These are phyloP conservation scores for Ectemnius lituratus DNA, from an alignment of 2,888 invertebrate species.

Conservation along the genomic window DNA sequence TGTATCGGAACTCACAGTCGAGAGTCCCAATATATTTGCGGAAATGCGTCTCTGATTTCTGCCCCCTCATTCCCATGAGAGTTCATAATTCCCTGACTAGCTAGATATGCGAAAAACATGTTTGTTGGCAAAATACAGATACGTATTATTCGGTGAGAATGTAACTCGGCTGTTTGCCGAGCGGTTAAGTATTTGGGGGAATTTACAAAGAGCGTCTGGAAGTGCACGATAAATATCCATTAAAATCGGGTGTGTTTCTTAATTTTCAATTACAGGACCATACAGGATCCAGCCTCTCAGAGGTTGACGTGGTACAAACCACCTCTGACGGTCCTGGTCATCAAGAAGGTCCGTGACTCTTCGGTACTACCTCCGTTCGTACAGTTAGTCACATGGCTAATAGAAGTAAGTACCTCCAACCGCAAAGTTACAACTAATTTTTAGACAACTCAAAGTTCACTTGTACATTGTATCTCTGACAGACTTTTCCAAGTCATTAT, in stretches of 20 bases:
- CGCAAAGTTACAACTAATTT: not conserved
- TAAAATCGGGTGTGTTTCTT: not conserved
- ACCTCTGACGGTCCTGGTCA: slow-evolving; percentile 96
- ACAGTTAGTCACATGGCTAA: slow-evolving; percentile 95
- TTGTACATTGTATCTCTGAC: not conserved
- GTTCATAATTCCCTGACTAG: too few relatives aligned
- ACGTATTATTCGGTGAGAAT: too few relatives aligned
- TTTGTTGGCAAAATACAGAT: too few relatives aligned
- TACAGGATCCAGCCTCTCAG: slow-evolving; percentile 98
- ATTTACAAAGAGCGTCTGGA: too few relatives aligned
- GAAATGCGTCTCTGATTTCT: too few relatives aligned
- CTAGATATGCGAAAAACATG: too few relatives aligned
- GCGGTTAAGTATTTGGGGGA: too few relatives aligned
- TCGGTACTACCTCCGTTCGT: slow-evolving; percentile 94
- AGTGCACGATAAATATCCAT: too few relatives aligned
- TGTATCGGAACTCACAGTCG: too few relatives aligned
- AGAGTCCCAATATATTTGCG: too few relatives aligned
- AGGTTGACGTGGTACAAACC: slow-evolving; percentile 98
- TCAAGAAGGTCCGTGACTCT: slow-evolving; percentile 96
- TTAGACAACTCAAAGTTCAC: not conserved
- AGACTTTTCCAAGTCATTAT: not conserved
- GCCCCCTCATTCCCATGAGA: too few relatives aligned
- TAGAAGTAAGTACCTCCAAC: slow-evolving; percentile 82
- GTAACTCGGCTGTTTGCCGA: too few relatives aligned
- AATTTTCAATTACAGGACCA: slow-evolving; percentile 84